A percentile compares a stretch with the other conserved stretches of the same genome.
Evolutionary conservation across 2,797 vertebrate species (phyloP).

Genomic region (Psittacula derbiana): DNA sequence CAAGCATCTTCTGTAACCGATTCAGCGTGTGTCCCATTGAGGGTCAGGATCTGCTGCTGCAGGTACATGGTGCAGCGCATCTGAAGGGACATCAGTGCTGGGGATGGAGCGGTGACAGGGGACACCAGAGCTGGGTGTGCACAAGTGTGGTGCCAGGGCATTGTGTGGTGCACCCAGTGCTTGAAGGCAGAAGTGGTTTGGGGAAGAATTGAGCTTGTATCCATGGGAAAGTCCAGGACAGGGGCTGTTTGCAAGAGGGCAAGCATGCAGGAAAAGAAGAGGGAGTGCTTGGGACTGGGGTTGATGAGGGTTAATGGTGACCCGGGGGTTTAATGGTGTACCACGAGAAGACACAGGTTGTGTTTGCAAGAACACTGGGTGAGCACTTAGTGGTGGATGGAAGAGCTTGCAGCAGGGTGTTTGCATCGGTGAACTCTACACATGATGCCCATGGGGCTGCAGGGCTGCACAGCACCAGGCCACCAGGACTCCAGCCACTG

Average conservation of each 20-base stretch:
- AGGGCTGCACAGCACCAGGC: neutral
- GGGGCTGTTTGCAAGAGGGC: neutral
- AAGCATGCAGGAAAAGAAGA: neutral
- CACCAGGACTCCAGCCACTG: neutral
- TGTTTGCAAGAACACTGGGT: accelerated
- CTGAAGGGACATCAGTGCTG: neutral
- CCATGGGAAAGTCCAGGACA: neutral
- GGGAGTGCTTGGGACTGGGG: neutral
- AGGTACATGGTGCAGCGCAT: neutral
- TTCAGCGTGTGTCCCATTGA: accelerated
- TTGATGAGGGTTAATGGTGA: neutral
- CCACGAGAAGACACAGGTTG: accelerated
- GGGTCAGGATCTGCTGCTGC: neutral
- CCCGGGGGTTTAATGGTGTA: accelerated
- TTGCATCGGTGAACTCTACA: accelerated
- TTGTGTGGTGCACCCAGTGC: accelerated
- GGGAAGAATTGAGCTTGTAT: neutral
- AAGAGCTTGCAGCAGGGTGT: neutral
- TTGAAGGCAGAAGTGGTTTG: accelerated
- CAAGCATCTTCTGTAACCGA: neutral
- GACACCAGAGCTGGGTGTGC: accelerated
- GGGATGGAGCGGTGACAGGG: neutral
- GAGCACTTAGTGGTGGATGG: accelerated
- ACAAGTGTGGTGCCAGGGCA: neutral
- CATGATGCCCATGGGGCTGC: accelerated